A percentile compares a stretch with the other conserved stretches of the same genome.
phyloP scores from a whole-genome alignment of 2,797 vertebrate species.

The Taeniopygia guttata region DNA sequence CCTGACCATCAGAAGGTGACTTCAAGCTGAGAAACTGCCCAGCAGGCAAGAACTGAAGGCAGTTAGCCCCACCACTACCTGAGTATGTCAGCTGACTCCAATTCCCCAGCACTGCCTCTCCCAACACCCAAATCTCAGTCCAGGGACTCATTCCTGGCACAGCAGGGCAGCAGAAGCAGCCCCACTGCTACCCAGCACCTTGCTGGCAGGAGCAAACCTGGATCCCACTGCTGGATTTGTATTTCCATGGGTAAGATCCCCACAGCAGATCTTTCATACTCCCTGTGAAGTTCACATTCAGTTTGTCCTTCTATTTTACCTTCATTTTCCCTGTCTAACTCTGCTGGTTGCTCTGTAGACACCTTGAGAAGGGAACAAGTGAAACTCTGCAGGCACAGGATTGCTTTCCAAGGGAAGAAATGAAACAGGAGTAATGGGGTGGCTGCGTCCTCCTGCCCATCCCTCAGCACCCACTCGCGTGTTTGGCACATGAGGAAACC shows the following conservation, averaged over 20 bases:
- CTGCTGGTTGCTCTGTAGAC: neutral
- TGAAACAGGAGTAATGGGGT: neutral
- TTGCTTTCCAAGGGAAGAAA: neutral
- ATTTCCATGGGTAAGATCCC: neutral
- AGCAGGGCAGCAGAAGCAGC: neutral
- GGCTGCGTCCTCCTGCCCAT: neutral
- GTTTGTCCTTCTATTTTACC: neutral
- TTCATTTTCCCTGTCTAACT: neutral
- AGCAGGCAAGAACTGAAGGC: neutral
- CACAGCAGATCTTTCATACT: accelerated
- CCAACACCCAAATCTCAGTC: neutral
- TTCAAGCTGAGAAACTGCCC: neutral
- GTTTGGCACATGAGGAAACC: slow-evolving; percentile 32
- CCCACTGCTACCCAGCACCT: neutral
- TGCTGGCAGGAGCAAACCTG: neutral
- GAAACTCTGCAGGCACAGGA: neutral
- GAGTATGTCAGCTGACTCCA: neutral
- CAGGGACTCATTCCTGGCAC: neutral
- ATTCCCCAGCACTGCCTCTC: neutral
- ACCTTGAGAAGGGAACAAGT: neutral
- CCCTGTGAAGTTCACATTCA: neutral
- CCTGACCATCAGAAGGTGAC: neutral
- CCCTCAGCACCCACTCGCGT: neutral
- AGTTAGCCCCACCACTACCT: neutral
- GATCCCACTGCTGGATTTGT: neutral